phyloP scores from a whole-genome alignment of 2,113 vertebrate genomes.

The Arvicanthis niloticus region DNA sequence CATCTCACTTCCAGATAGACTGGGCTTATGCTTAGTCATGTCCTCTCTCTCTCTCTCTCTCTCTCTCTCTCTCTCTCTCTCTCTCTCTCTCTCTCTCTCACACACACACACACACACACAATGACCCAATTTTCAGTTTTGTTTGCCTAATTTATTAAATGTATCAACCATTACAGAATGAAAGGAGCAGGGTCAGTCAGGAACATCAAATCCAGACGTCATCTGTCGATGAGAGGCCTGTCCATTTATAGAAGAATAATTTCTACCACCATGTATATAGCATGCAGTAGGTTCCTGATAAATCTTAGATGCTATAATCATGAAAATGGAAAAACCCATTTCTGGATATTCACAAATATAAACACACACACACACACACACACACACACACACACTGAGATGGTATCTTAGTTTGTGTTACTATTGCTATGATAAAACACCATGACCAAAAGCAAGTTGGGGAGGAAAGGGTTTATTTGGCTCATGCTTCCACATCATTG shows the following conservation, averaged over 20 bases:
- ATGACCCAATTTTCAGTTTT: neutral
- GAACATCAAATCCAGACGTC: neutral
- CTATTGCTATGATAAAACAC: neutral
- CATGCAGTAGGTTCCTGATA: neutral
- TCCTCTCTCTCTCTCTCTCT: too few relatives aligned
- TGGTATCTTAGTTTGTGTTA: neutral
- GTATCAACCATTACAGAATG: neutral
- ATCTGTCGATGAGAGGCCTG: neutral
- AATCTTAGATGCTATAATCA: neutral
- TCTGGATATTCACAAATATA: neutral
- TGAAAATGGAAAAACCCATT: neutral
- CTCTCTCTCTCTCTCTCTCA: too few relatives aligned
- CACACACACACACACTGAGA: neutral
- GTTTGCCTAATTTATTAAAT: neutral
- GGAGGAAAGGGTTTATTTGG: neutral
- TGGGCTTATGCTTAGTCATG: neutral
- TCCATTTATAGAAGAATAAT: neutral
- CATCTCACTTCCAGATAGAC: neutral
- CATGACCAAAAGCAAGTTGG: neutral
- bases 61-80: too few relatives aligned
- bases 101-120: too few relatives aligned
- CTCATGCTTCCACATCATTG: neutral
- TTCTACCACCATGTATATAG: neutral
- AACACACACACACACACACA: neutral
- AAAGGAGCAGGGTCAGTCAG: neutral